Percentiles rank a stretch among this genome's conserved stretches.
Evolutionary conservation across 1,140 invertebrate genomes (phyloP).

Genomic region (Cherax quadricarinatus): DNA sequence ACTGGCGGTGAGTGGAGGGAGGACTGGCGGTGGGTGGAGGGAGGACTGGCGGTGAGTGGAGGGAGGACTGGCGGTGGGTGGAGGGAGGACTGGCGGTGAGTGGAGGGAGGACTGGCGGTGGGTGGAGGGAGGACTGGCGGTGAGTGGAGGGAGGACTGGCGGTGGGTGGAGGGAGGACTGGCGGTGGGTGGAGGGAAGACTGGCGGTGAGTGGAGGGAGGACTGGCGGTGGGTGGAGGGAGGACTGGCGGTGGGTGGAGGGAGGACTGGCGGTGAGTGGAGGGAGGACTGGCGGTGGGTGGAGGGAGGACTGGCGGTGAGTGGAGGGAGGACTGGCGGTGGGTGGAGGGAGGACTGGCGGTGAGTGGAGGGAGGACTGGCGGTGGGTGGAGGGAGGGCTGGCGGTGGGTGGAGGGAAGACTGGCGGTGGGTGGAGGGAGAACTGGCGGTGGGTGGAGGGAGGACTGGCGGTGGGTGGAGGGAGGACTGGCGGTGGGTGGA

Average conservation of each 20-base stretch:
- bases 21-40: not conserved
- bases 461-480: not conserved
- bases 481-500: not conserved
- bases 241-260: not conserved
- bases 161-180: not conserved
- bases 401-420: not conserved
- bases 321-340: not conserved
- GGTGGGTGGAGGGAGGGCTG: not conserved
- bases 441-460: too few species aligned
- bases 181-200: too few species aligned
- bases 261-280: not conserved
- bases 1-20: not conserved
- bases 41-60: too few species aligned
- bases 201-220: not conserved
- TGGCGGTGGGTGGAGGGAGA: not conserved
- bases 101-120: not conserved
- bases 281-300: not conserved
- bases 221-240: not conserved
- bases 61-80: not conserved
- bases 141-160: not conserved
- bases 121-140: not conserved
- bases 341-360: not conserved
- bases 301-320: too few species aligned
- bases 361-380: not conserved
- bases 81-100: not conserved